Evolutionary conservation across 2,888 invertebrate genomes (phyloP).

Genomic region (Strigamia transsilvanica): DNA sequence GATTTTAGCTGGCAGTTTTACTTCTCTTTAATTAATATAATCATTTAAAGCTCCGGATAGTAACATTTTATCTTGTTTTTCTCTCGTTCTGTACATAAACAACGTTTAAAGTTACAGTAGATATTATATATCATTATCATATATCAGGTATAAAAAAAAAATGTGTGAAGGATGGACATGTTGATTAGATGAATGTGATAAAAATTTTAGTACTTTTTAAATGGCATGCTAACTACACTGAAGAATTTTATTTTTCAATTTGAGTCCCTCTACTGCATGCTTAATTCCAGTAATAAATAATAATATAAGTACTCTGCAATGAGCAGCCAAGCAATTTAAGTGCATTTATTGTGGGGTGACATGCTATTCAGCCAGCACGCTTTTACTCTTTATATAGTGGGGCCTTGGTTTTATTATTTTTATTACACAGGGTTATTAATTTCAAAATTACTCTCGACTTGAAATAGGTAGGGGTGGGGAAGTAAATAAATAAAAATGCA

Average conservation of each 20-base stretch:
- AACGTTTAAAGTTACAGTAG: neutral
- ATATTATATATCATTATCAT: neutral
- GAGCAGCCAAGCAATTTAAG: conserved; percentile 26
- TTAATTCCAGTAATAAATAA: conserved; percentile 12
- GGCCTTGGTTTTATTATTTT: conserved; percentile 11
- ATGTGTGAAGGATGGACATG: conserved; percentile 26
- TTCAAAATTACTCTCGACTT: neutral
- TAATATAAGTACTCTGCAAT: conserved; percentile 20
- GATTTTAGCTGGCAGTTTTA: conserved; percentile 4
- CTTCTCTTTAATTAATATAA: conserved; percentile 13
- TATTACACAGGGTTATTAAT: neutral
- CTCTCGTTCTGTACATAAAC: neutral
- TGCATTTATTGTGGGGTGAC: conserved; percentile 30
- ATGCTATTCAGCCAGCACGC: conserved; percentile 18
- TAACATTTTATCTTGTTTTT: neutral
- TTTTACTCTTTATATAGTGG: conserved; percentile 20
- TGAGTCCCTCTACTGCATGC: conserved; percentile 1
- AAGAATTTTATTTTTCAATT: conserved; percentile 26
- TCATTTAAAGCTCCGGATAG: neutral
- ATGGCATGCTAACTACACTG: conserved; percentile 26
- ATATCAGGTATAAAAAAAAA: neutral
- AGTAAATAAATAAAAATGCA: no score
- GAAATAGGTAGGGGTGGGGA: neutral
- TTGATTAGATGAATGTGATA: conserved; percentile 26
- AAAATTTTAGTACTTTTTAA: conserved; percentile 21